These are phyloP conservation scores for Agriopis aurantiaria DNA, from an alignment of 2,888 invertebrate genomes.

Conservation along the genomic window DNA sequence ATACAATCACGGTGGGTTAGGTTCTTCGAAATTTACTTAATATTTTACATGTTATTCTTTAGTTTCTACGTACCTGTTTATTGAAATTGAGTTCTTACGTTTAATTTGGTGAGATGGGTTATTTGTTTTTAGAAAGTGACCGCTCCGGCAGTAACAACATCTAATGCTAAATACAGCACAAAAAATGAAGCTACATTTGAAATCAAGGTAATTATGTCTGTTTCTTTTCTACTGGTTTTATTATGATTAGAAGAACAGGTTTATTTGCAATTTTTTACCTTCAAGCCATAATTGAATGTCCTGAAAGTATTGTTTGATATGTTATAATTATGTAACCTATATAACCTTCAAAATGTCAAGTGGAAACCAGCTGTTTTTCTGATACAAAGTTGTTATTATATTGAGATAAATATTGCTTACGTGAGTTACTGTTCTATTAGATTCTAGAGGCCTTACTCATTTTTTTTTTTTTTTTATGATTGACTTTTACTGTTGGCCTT, in stretches of 20 bases:
- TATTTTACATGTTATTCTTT: constrained; percentile 9
- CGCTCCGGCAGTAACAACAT: constrained; percentile 63
- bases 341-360: constrained; percentile 80
- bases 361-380: constrained; percentile 53
- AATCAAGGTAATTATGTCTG: constrained; percentile 76
- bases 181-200: constrained; percentile 88
- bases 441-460: too few species aligned
- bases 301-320: constrained; percentile 28
- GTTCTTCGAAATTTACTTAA: constrained; percentile 10
- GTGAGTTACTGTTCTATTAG: neutral
- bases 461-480: too few species aligned
- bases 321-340: constrained; percentile 73
- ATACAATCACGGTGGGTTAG: constrained; percentile 67
- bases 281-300: neutral
- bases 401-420: neutral
- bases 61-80: constrained; percentile 8
- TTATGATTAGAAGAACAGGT: neutral
- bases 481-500: too few species aligned
- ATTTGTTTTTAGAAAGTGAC: constrained; percentile 71
- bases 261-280: neutral
- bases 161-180: constrained; percentile 85
- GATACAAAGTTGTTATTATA: neutral
- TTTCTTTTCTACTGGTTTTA: neutral
- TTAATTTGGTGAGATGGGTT: constrained; percentile 21
- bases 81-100: constrained; percentile 1